These are phyloP conservation scores for Oscheius onirici DNA, from an alignment of 2,888 invertebrate genomes.

Conservation along the genomic window DNA sequence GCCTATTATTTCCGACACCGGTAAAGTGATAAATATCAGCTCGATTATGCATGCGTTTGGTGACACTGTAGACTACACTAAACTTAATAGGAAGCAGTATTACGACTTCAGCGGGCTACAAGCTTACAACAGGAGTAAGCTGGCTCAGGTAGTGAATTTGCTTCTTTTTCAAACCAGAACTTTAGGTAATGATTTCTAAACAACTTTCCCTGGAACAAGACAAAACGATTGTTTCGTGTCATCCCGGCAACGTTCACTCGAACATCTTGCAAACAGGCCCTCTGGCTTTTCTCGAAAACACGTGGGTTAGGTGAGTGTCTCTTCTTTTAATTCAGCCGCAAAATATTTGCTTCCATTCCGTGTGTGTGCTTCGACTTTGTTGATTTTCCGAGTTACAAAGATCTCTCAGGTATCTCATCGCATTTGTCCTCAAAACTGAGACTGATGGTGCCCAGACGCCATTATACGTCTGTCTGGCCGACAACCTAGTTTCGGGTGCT, in stretches of 20 bases:
- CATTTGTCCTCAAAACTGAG: constrained; percentile 19
- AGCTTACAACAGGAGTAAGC: constrained; percentile 28
- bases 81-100: not conserved
- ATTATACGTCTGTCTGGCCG: constrained; percentile 11
- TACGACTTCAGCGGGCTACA: not conserved
- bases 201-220: not conserved
- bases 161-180: not conserved
- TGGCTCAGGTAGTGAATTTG: constrained; percentile 20
- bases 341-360: constrained; percentile 3
- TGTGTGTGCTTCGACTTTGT: not conserved
- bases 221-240: constrained; percentile 13
- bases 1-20: constrained; percentile 13
- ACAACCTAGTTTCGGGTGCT: constrained; percentile 9
- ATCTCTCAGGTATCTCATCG: constrained; percentile 3
- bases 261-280: constrained; percentile 26
- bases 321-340: not conserved
- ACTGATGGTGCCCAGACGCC: constrained; percentile 32
- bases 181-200: constrained; percentile 18
- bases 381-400: not conserved
- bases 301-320: constrained; percentile 23
- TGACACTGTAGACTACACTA: constrained; percentile 5
- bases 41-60: constrained; percentile 24
- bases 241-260: constrained; percentile 29
- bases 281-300: constrained; percentile 21
- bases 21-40: constrained; percentile 30